Percentiles rank a stretch among this genome's conserved stretches.
These are phyloP conservation scores for Sminthopsis crassicaudata DNA, from an alignment of 2,113 vertebrate genomes.

Conservation along the genomic window DNA sequence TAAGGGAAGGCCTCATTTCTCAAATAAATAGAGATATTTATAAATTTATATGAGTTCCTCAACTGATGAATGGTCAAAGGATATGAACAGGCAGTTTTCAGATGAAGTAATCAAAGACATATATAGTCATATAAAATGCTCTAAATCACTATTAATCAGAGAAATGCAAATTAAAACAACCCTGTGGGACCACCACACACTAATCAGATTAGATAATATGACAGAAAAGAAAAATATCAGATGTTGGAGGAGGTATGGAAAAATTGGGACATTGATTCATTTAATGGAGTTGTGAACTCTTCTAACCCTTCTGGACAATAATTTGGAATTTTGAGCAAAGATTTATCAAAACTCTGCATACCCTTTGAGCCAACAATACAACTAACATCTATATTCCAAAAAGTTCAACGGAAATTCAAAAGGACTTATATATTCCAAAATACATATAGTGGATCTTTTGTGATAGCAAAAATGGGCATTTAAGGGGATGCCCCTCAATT, in stretches of 20 bases:
- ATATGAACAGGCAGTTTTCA: neutral
- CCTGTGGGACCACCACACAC: neutral
- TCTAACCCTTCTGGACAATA: neutral
- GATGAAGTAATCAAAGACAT: neutral
- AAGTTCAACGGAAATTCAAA: neutral
- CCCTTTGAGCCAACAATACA: neutral
- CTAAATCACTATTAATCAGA: neutral
- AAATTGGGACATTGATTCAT: neutral
- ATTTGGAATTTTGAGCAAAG: neutral
- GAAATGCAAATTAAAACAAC: neutral
- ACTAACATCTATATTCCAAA: neutral
- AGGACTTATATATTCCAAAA: neutral
- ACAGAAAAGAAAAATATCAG: neutral
- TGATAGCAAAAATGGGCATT: neutral
- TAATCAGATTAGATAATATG: neutral
- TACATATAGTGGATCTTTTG: neutral
- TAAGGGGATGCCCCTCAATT: neutral
- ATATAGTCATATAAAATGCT: neutral
- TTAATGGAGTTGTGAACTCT: neutral
- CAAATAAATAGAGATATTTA: neutral
- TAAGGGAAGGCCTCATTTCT: neutral
- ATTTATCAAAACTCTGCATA: neutral
- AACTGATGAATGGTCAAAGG: neutral
- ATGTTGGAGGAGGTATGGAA: neutral
- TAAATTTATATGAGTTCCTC: neutral